phyloP scores from a whole-genome alignment of 2,113 vertebrate species.

The Sinosuthora webbiana region DNA sequence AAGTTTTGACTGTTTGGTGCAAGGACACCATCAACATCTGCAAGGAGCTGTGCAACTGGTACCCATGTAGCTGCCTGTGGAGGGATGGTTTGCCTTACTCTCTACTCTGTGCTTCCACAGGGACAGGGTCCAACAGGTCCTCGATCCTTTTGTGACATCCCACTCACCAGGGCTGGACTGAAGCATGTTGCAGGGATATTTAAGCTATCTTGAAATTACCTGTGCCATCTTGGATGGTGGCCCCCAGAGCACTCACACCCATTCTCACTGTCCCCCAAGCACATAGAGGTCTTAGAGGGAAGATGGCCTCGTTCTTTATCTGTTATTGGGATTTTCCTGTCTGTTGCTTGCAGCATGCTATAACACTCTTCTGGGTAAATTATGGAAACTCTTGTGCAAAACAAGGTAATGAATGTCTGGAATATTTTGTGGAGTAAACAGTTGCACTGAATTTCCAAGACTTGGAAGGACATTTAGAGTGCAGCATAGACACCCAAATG shows the following conservation, averaged over 20 bases:
- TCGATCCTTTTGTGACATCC: rapidly evolving
- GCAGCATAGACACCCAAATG: background rate
- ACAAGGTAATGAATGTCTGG: background rate
- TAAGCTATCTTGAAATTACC: background rate
- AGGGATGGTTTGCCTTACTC: background rate
- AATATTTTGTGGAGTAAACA: background rate
- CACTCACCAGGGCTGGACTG: background rate
- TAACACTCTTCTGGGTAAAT: background rate
- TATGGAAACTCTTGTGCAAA: background rate
- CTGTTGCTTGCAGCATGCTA: background rate
- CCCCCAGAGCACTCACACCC: background rate
- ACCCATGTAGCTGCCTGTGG: rapidly evolving
- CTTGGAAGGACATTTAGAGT: background rate
- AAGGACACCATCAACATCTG: background rate
- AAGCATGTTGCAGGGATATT: background rate
- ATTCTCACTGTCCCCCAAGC: background rate
- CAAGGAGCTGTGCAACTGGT: rapidly evolving
- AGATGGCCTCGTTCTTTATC: rapidly evolving
- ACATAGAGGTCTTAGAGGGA: background rate
- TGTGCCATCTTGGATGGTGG: background rate
- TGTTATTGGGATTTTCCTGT: background rate
- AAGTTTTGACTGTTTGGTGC: background rate
- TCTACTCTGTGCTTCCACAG: background rate
- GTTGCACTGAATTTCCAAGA: background rate
- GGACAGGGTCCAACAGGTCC: background rate